Conservation (phyloP, 2,888 invertebrate genomes). For the Cerceris ruficornis region DNA sequence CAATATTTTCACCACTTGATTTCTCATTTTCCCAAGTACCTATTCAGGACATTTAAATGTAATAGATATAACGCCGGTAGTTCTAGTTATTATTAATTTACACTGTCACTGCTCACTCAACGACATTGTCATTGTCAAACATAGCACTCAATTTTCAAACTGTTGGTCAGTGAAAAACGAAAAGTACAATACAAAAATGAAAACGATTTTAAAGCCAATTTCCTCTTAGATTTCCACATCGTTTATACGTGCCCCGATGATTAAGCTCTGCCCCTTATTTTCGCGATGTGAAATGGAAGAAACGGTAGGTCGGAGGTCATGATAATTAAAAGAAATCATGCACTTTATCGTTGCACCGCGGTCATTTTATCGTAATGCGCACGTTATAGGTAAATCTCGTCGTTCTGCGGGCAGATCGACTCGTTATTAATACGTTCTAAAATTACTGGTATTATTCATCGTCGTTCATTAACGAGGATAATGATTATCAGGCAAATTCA, state of each 20-base stretch:
- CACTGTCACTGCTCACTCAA: too few relatives aligned
- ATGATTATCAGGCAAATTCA: constrained; percentile 48
- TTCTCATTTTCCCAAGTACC: too few relatives aligned
- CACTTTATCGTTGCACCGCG: constrained; percentile 38
- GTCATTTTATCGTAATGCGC: constrained; percentile 34
- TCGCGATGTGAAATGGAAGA: constrained; percentile 27
- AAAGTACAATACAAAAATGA: neutral
- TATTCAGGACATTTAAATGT: too few relatives aligned
- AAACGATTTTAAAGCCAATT: neutral
- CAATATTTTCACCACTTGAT: too few relatives aligned
- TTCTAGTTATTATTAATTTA: too few relatives aligned
- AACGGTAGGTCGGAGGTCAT: constrained; percentile 40
- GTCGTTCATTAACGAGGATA: constrained; percentile 25
- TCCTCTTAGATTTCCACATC: neutral
- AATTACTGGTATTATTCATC: constrained; percentile 14
- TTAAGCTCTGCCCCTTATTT: neutral
- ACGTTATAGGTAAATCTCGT: constrained; percentile 43
- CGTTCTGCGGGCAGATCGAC: neutral
- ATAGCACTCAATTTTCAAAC: neutral
- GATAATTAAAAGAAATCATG: constrained; percentile 55
- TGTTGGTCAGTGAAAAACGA: too few relatives aligned
- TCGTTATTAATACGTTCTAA: constrained; percentile 25
- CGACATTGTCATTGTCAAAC: too few relatives aligned
- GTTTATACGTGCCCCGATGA: constrained; percentile 1
- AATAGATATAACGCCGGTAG: too few relatives aligned